These are phyloP conservation scores for Lota lota DNA, from an alignment of 2,113 vertebrate genomes.

Conservation along the genomic window DNA sequence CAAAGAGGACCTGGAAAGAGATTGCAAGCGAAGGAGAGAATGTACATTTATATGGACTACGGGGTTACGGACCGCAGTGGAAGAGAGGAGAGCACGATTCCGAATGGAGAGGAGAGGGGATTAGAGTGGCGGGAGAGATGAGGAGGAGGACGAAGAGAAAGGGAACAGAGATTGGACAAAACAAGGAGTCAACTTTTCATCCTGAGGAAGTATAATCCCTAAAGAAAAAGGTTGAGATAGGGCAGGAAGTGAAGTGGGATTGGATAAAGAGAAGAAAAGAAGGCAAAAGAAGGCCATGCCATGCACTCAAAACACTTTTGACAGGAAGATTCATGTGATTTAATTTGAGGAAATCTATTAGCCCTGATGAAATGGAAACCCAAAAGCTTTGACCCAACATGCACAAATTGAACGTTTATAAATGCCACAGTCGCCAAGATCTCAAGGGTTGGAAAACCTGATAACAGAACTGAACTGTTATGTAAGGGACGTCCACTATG, in stretches of 20 bases:
- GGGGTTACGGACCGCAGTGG: too few relatives aligned
- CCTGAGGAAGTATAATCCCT: conserved; percentile 51
- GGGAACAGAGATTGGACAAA: conserved; percentile 29
- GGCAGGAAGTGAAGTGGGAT: conserved; percentile 16
- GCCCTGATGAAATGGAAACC: too few relatives aligned
- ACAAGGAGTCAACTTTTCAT: conserved; percentile 44
- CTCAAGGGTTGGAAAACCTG: too few relatives aligned
- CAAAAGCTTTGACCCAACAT: too few relatives aligned
- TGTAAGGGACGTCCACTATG: too few relatives aligned
- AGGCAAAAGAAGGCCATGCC: not conserved
- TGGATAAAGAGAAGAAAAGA: conserved; percentile 12
- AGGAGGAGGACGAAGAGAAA: conserved; percentile 30
- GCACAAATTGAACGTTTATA: too few relatives aligned
- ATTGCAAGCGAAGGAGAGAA: too few relatives aligned
- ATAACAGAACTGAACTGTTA: too few relatives aligned
- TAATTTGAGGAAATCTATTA: not conserved
- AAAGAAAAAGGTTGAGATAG: conserved; percentile 57
- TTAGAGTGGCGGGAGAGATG: conserved; percentile 40
- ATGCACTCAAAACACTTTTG: not conserved
- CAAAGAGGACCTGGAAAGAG: not conserved
- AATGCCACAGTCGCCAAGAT: too few relatives aligned
- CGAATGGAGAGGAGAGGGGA: conserved; percentile 28
- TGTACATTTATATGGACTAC: too few relatives aligned
- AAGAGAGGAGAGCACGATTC: too few relatives aligned
- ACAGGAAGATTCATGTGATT: not conserved